Percentiles rank a stretch among this genome's conserved stretches.
Conservation (phyloP, 2,113 vertebrate genomes). For the Corapipo altera region DNA sequence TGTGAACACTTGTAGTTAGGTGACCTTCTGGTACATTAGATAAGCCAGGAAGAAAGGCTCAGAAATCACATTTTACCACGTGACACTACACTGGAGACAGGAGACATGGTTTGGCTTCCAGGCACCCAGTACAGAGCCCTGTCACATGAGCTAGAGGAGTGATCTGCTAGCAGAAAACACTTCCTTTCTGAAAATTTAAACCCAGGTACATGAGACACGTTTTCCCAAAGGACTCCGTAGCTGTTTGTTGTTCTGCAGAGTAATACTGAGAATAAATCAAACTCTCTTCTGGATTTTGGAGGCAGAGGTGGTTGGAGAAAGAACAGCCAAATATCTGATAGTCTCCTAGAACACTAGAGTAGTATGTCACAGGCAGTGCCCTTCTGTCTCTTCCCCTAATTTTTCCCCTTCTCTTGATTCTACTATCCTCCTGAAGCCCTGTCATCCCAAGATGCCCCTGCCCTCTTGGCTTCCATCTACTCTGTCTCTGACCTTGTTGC, state of each 20-base stretch:
- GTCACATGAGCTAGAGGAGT: not conserved
- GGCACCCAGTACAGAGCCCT: not conserved
- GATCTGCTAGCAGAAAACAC: not conserved
- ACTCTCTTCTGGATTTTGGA: not conserved
- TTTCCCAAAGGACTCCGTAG: not conserved
- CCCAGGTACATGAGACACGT: not conserved
- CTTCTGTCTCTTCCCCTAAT: not conserved
- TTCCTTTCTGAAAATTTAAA: not conserved
- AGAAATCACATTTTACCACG: not conserved
- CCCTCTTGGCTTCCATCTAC: not conserved
- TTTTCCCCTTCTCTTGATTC: not conserved
- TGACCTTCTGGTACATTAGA: rapidly evolving
- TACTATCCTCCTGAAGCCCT: not conserved
- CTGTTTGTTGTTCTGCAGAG: not conserved
- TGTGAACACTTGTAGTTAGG: not conserved
- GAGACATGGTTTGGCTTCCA: not conserved
- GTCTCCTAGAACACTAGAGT: not conserved
- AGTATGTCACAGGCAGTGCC: not conserved
- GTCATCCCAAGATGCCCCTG: not conserved
- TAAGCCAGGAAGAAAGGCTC: not conserved
- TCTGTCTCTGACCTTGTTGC: not conserved
- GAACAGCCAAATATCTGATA: not conserved
- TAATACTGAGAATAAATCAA: not conserved
- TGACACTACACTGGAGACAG: not conserved
- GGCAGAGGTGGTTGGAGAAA: not conserved